Evolutionary conservation across 2,797 vertebrate species (phyloP), one percentile per base, ranked within the genome.

Genomic region (Pampus argenteus): DNA sequence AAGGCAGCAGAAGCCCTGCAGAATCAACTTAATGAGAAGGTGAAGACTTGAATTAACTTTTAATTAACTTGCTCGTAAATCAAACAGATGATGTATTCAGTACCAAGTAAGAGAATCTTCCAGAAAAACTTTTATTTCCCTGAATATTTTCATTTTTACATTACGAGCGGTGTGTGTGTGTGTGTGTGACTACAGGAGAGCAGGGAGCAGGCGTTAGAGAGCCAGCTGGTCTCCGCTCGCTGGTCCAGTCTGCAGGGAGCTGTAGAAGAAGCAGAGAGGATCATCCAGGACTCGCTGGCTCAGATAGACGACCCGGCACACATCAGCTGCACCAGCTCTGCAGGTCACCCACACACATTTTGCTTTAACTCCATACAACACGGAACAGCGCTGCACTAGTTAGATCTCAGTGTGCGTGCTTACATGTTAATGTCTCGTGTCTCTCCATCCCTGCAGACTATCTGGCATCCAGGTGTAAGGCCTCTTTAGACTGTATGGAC

Each of bases 251-350:
- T 99, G 76, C 89, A 81, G 57, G 92, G 90, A 47, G 91, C 93
- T 0, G 56, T 95, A 1, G 93, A 83, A 61, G 95, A 97, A 72
- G 96, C 95, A 0, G 91, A 96, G 87, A 86, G 58, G 67, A 95
- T 97, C 83, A 86, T 99, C 36, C 94, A 92, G 79, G 96, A 97
- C 18, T 95, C 97, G 0, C 91, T 99, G 74, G 51, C 84, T 60
- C 95, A 89, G 81, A 89, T 98, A 0, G 96, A 99, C 0, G 95
- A 98, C 82, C 96, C 97, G 0, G 56, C 93, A 5, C 96, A 98
- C 84, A 89, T 96, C 75, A 92, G 96, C 92, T 98, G 97, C 81
- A 96, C 95, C 0, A 93, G 96, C 79, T 98, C 97, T 0, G 95
- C 97, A 61, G 98, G 98, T 97, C 79, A 64, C 34, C 11, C 11